phyloP scores from a whole-genome alignment of 1,140 invertebrate species.

The Lepidurus arcticus region DNA sequence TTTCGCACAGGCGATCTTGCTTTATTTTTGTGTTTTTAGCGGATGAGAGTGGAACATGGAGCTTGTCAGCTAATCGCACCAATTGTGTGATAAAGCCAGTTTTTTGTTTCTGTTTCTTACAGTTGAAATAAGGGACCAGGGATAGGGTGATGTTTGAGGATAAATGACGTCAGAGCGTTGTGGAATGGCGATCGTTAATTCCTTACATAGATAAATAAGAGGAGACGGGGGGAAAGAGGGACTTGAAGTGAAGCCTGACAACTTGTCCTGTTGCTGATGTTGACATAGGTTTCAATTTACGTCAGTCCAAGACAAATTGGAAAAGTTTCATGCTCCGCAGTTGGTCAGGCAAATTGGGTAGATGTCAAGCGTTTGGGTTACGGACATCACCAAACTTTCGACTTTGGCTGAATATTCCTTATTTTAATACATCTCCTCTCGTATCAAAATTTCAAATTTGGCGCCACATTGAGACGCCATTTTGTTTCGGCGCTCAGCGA shows the following conservation, averaged over 20 bases:
- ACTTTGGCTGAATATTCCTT: too few relatives aligned
- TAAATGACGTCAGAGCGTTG: not conserved
- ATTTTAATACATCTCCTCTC: too few relatives aligned
- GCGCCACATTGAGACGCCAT: too few relatives aligned
- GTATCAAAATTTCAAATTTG: too few relatives aligned
- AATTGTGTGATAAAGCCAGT: not conserved
- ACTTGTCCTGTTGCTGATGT: not conserved
- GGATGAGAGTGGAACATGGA: too few relatives aligned
- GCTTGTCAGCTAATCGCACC: not conserved
- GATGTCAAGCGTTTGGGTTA: too few relatives aligned
- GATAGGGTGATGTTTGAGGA: not conserved
- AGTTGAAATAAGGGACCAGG: too few relatives aligned
- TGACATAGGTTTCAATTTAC: constrained; percentile 16
- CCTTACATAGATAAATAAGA: not conserved
- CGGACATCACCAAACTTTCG: too few relatives aligned
- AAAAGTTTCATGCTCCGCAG: not conserved
- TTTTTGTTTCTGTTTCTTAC: not conserved
- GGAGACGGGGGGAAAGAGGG: not conserved
- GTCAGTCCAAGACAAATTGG: not conserved
- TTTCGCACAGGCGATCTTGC: too few relatives aligned
- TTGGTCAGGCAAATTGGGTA: not conserved
- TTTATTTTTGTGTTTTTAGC: too few relatives aligned
- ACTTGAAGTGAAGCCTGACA: not conserved
- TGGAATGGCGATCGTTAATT: not conserved
- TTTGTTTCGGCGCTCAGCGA: too few relatives aligned